Percentiles rank a stretch among this genome's conserved stretches.
These are phyloP conservation scores for Halictus rubicundus DNA, from an alignment of 1,140 invertebrate species.

Conservation along the genomic window DNA sequence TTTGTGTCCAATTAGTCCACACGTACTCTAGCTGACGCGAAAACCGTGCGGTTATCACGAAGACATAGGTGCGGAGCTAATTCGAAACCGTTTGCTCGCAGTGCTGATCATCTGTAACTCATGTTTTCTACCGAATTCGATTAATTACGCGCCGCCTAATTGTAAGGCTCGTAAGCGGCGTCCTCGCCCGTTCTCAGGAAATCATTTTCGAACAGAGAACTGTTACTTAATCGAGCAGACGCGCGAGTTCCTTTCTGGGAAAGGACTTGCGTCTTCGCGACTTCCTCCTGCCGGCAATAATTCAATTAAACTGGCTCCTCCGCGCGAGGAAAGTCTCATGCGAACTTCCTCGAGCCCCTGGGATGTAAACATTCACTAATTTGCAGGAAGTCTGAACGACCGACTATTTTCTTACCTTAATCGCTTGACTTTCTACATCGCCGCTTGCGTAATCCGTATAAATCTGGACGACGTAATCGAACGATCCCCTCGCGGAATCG, in stretches of 20 bases:
- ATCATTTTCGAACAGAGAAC: slow-evolving; percentile 15
- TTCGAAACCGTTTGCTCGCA: too few relatives aligned
- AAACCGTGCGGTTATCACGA: too few relatives aligned
- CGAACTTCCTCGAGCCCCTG: slow-evolving; percentile 40
- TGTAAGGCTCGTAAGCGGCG: too few relatives aligned
- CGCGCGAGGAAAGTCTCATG: slow-evolving; percentile 40
- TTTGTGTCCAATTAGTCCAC: too few relatives aligned
- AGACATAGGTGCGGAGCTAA: too few relatives aligned
- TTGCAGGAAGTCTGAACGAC: slow-evolving; percentile 32
- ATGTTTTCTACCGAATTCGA: too few relatives aligned
- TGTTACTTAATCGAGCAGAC: slow-evolving; percentile 46
- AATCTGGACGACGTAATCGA: slow-evolving; percentile 50
- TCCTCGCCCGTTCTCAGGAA: slow-evolving; percentile 23
- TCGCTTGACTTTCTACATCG: slow-evolving; percentile 58
- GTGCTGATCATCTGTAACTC: too few relatives aligned
- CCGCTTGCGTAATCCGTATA: slow-evolving; percentile 47
- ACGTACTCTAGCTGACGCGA: too few relatives aligned
- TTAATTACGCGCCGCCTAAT: too few relatives aligned
- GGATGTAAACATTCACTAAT: slow-evolving; percentile 35
- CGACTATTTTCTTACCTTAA: slow-evolving; percentile 43
- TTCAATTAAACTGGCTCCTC: slow-evolving; percentile 33
- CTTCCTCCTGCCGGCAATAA: slow-evolving; percentile 45
- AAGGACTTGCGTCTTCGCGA: slow-evolving; percentile 1
- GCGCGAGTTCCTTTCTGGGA: slow-evolving; percentile 33
- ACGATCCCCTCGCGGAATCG: background rate